Evolutionary conservation across 2,797 vertebrate genomes (phyloP).

Genomic region (Antrozous pallidus): DNA sequence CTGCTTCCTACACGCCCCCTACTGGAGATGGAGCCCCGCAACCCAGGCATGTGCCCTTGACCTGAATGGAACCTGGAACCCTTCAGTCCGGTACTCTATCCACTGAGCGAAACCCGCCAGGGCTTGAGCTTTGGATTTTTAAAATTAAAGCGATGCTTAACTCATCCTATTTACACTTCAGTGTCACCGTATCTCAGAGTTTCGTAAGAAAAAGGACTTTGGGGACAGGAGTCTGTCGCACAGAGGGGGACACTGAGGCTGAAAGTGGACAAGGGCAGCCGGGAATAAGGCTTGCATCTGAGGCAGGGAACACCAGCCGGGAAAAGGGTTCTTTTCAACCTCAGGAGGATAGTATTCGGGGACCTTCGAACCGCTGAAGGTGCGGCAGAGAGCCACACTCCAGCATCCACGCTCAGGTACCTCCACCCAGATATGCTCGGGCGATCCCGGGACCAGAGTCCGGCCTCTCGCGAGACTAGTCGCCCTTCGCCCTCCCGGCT

Average conservation of each 20-base stretch:
- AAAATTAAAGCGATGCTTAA: neutral
- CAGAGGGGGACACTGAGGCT: neutral
- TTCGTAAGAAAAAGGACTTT: neutral
- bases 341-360: rapidly evolving
- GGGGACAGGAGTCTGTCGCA: neutral
- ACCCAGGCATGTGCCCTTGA: too few species aligned
- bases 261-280: too few species aligned
- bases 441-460: rapidly evolving
- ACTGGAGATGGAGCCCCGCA: too few species aligned
- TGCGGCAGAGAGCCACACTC: rapidly evolving
- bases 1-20: too few species aligned
- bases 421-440: rapidly evolving
- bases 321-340: rapidly evolving
- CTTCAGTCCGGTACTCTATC: too few species aligned
- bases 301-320: too few species aligned
- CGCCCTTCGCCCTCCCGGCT: conserved; percentile 28
- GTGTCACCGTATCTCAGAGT: neutral
- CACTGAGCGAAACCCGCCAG: too few species aligned
- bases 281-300: neutral
- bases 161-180: neutral
- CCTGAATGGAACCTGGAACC: too few species aligned
- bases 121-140: neutral
- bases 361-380: rapidly evolving
- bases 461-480: conserved; percentile 72
- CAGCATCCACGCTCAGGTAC: rapidly evolving